phyloP scores from a whole-genome alignment of 2,888 invertebrate genomes.

The Pollenia amentaria region DNA sequence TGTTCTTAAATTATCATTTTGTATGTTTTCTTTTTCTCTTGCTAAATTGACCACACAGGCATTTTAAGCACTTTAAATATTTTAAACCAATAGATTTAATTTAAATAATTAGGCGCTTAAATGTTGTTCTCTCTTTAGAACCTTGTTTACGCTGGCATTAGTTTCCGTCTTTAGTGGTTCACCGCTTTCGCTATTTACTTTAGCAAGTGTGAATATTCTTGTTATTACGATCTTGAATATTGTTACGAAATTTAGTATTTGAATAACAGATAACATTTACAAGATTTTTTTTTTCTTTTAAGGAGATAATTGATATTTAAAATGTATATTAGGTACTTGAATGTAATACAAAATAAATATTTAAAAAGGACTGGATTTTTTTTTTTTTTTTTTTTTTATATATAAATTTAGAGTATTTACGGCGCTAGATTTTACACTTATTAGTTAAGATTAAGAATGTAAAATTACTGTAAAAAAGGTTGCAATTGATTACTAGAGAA shows the following conservation, averaged over 20 bases:
- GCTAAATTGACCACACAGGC: slow-evolving; percentile 26
- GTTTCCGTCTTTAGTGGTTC: slow-evolving; percentile 49
- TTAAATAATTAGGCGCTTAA: slow-evolving; percentile 51
- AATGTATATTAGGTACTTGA: slow-evolving; percentile 39
- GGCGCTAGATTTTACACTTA: slow-evolving; percentile 38
- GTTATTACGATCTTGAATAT: slow-evolving; percentile 28
- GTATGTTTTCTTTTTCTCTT: not conserved
- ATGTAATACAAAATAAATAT: slow-evolving; percentile 53
- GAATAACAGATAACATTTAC: slow-evolving; percentile 33
- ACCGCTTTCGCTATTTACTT: slow-evolving; percentile 54
- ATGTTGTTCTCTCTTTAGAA: not conserved
- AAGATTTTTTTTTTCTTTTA: slow-evolving; percentile 27
- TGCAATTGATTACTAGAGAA: too few relatives aligned
- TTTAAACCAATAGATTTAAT: not conserved
- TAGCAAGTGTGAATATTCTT: slow-evolving; percentile 52
- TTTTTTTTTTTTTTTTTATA: too few relatives aligned
- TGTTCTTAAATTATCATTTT: too few relatives aligned
- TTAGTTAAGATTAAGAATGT: too few relatives aligned
- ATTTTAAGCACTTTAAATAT: not conserved
- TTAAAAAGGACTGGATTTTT: slow-evolving; percentile 36
- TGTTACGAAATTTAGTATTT: slow-evolving; percentile 54
- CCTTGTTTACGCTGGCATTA: not conserved
- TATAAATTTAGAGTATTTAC: not conserved
- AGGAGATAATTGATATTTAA: not conserved
- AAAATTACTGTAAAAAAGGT: too few relatives aligned